These are phyloP conservation scores for Ophion obscuratus DNA, from an alignment of 2,888 invertebrate genomes.

Conservation along the genomic window DNA sequence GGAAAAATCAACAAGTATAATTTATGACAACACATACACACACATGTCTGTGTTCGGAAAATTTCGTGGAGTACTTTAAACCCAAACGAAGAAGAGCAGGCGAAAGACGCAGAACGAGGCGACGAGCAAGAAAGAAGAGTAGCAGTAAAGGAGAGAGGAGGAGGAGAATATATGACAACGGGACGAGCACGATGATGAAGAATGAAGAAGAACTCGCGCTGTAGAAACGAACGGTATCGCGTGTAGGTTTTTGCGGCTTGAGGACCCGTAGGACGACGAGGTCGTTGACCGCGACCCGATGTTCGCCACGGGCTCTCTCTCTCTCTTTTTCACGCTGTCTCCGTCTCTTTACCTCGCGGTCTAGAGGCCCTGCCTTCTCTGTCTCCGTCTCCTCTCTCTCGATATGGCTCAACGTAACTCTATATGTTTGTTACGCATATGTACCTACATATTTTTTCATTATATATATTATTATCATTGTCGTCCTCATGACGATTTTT, in stretches of 20 bases:
- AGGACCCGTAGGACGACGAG: slow-evolving; percentile 76
- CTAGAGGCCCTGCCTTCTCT: not conserved
- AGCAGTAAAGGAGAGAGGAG: slow-evolving; percentile 20
- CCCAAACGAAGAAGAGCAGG: slow-evolving; percentile 37
- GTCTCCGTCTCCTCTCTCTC: not conserved
- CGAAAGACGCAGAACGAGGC: slow-evolving; percentile 47
- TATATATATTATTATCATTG: too few relatives aligned
- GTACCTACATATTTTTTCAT: too few relatives aligned
- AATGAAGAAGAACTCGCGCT: slow-evolving; percentile 64
- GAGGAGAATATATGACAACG: slow-evolving; percentile 28
- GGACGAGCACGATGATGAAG: slow-evolving; percentile 71
- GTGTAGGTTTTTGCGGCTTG: slow-evolving; percentile 82
- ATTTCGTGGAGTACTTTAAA: not conserved
- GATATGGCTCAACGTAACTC: too few relatives aligned
- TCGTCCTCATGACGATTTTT: too few relatives aligned
- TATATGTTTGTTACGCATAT: too few relatives aligned
- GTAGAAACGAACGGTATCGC: slow-evolving; percentile 78
- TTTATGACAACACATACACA: too few relatives aligned
- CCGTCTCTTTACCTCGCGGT: not conserved
- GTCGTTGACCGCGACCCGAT: slow-evolving; percentile 75
- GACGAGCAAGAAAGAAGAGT: slow-evolving; percentile 32
- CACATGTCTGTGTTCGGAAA: too few relatives aligned
- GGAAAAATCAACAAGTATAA: slow-evolving; percentile 12
- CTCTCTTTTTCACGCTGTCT: not conserved
- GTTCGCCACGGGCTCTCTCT: slow-evolving; percentile 51